Conservation (phyloP, 2,797 vertebrate species). For the Rhinichthys osculus region DNA sequence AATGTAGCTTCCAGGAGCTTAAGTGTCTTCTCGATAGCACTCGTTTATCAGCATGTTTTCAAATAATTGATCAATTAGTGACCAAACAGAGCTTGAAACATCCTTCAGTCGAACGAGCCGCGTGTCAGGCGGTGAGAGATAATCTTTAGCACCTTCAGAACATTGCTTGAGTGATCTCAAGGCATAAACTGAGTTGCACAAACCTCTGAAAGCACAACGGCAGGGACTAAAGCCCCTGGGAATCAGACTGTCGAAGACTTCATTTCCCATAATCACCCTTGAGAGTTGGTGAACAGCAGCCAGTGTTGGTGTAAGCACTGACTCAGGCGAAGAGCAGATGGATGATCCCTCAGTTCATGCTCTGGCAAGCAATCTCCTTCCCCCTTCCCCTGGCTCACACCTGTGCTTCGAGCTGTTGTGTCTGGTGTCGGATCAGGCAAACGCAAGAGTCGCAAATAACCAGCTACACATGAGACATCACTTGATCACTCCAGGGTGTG, state of each 20-base stretch:
- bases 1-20: constrained; percentile 7
- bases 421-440: constrained; percentile 14
- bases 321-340: constrained; percentile 49
- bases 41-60: constrained; percentile 27
- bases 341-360: constrained; percentile 50
- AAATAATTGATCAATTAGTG: constrained; percentile 44
- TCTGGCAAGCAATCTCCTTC: constrained; percentile 43
- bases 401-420: constrained; percentile 24
- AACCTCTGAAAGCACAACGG: constrained; percentile 29
- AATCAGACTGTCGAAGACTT: constrained; percentile 43
- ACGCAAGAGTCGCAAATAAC: constrained; percentile 40
- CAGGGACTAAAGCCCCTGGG: neutral
- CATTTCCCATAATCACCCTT: constrained; percentile 54
- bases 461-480: constrained; percentile 28
- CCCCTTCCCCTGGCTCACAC: constrained; percentile 36
- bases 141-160: constrained; percentile 25
- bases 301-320: constrained; percentile 36
- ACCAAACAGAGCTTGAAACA: constrained; percentile 33
- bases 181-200: neutral
- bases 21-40: neutral
- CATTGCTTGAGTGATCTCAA: constrained; percentile 2
- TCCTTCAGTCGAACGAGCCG: neutral
- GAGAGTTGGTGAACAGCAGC: constrained; percentile 35
- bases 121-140: neutral
- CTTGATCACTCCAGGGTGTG: neutral